phyloP scores from a whole-genome alignment of 2,888 invertebrate genomes.

The Perithous albicinctus region DNA sequence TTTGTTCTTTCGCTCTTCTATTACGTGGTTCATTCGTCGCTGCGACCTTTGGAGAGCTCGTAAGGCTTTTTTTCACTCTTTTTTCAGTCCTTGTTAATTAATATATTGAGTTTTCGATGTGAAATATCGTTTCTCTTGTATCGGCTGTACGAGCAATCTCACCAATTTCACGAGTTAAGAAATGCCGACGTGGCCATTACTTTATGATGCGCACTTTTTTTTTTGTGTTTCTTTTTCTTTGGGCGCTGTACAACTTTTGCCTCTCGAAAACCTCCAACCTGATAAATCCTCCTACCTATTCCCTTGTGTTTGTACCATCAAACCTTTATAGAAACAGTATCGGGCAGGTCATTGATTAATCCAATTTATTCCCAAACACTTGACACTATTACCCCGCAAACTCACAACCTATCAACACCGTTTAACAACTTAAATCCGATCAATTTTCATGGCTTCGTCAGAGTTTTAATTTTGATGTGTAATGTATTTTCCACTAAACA shows the following conservation, averaged over 20 bases:
- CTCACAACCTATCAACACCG: constrained; percentile 28
- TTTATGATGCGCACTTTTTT: background rate
- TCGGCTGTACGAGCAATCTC: constrained; percentile 54
- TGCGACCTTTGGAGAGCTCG: constrained; percentile 8
- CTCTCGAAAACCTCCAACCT: too few species aligned
- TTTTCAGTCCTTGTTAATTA: constrained; percentile 39
- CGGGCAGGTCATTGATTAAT: constrained; percentile 38
- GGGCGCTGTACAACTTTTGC: background rate
- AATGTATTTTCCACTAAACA: background rate
- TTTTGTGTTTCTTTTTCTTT: too few species aligned
- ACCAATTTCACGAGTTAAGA: constrained; percentile 19
- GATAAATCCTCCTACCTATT: background rate
- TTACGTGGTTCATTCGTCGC: constrained; percentile 24
- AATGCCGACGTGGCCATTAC: background rate
- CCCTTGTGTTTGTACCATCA: constrained; percentile 37
- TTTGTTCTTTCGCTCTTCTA: constrained; percentile 21
- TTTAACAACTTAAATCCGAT: constrained; percentile 28
- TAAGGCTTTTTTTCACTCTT: too few species aligned
- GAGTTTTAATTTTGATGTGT: background rate
- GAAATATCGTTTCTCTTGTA: constrained; percentile 38
- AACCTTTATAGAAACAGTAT: constrained; percentile 21
- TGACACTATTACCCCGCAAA: constrained; percentile 44
- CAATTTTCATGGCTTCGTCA: background rate
- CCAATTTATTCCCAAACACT: constrained; percentile 32
- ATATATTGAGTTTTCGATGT: constrained; percentile 18